Percentiles rank a stretch among this genome's conserved stretches.
phyloP scores from a whole-genome alignment of 2,888 invertebrate species.

The Trissonchulus sp. region DNA sequence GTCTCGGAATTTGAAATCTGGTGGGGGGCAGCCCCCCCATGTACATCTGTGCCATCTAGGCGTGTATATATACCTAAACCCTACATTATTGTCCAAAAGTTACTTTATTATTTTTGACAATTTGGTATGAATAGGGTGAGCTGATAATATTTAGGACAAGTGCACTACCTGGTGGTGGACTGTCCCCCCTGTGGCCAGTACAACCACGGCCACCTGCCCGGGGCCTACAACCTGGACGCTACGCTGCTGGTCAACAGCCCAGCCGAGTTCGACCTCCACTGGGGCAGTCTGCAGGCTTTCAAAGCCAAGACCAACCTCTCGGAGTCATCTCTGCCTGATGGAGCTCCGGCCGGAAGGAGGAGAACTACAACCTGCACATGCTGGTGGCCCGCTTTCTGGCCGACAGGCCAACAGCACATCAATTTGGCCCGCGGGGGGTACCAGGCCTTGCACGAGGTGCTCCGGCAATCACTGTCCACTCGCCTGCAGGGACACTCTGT shows the following conservation, averaged over 20 bases:
- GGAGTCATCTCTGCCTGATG: constrained; percentile 64
- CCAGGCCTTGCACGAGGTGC: constrained; percentile 61
- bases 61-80: too few species aligned
- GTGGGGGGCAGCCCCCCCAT: too few species aligned
- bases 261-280: constrained; percentile 83
- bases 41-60: too few species aligned
- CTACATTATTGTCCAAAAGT: too few species aligned
- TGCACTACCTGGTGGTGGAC: constrained; percentile 90
- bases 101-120: too few species aligned
- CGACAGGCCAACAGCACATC: constrained; percentile 81
- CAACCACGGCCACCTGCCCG: constrained; percentile 89
- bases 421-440: constrained; percentile 88
- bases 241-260: constrained; percentile 95
- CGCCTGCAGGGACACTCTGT: constrained; percentile 78
- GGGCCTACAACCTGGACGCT: constrained; percentile 95
- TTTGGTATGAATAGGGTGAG: too few species aligned
- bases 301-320: constrained; percentile 66
- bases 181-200: constrained; percentile 94
- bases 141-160: too few species aligned
- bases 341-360: constrained; percentile 83
- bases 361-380: constrained; percentile 78
- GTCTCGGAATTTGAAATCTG: too few species aligned
- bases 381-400: constrained; percentile 94
- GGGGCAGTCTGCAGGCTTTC: constrained; percentile 81
- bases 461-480: constrained; percentile 71